phyloP scores from a whole-genome alignment of 1,140 invertebrate species.

The Alviniconcha marisindica region DNA sequence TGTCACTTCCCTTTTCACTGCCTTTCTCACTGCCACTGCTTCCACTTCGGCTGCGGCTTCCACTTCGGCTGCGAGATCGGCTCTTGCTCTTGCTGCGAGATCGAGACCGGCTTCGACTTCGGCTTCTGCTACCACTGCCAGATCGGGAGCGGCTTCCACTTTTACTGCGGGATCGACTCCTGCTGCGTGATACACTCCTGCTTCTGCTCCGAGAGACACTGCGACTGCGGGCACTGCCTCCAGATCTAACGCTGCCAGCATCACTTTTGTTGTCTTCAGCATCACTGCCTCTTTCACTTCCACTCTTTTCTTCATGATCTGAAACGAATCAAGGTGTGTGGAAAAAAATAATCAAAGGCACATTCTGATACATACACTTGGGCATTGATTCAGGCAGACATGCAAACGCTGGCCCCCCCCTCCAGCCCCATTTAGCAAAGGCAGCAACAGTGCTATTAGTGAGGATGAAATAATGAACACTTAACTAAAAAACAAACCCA shows the following conservation, averaged over 20 bases:
- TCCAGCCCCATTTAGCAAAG: no score
- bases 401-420: no score
- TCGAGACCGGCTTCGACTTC: slow-evolving; percentile 53
- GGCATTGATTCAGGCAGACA: no score
- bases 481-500: no score
- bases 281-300: slow-evolving; percentile 47
- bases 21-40: slow-evolving; percentile 49
- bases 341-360: no score
- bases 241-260: slow-evolving; percentile 49
- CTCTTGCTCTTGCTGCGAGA: slow-evolving; percentile 49
- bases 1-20: slow-evolving; percentile 59
- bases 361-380: no score
- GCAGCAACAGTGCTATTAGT: no score
- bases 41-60: slow-evolving; percentile 52
- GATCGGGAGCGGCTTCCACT: slow-evolving; percentile 45
- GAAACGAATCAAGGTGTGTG: no score
- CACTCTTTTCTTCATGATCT: slow-evolving; percentile 53
- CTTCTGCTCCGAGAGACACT: slow-evolving; percentile 49
- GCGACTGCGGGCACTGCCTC: slow-evolving; percentile 47
- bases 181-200: slow-evolving; percentile 53
- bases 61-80: slow-evolving; percentile 48
- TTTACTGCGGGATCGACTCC: slow-evolving; percentile 32
- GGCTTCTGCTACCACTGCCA: slow-evolving; percentile 38
- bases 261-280: slow-evolving; percentile 55
- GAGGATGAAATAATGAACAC: no score